Evolutionary conservation across 2,797 vertebrate species (phyloP).

Genomic region (Lagodon rhomboides): DNA sequence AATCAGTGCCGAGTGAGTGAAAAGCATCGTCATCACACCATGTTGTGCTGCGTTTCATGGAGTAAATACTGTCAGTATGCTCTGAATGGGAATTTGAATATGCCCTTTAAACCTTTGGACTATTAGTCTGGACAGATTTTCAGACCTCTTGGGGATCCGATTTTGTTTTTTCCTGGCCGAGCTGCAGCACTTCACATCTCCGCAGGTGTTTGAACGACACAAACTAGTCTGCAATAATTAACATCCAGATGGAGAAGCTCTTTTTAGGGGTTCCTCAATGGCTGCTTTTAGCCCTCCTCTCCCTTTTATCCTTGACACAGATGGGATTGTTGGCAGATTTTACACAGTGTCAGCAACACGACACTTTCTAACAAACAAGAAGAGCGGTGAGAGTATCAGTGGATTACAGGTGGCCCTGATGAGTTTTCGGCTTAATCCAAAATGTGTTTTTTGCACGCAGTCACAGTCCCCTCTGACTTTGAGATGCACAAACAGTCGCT

Average conservation of each 20-base stretch:
- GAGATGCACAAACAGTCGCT: background rate
- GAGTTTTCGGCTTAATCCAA: background rate
- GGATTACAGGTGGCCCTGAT: constrained; percentile 14
- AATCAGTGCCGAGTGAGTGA: constrained; percentile 43
- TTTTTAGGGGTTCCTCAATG: constrained; percentile 48
- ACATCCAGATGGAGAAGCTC: constrained; percentile 55
- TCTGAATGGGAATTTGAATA: constrained; percentile 51
- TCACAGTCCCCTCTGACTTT: constrained; percentile 8
- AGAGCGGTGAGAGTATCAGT: constrained; percentile 19
- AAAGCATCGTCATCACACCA: constrained; percentile 57
- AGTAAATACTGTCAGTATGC: constrained; percentile 37
- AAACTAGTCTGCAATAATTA: constrained; percentile 51
- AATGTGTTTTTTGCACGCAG: background rate
- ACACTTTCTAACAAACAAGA: constrained; percentile 7
- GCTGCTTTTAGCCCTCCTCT: constrained; percentile 16
- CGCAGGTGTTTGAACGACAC: constrained; percentile 49
- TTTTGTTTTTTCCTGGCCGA: constrained; percentile 19
- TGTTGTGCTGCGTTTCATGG: constrained; percentile 30
- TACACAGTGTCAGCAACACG: constrained; percentile 7
- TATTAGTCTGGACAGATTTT: constrained; percentile 40
- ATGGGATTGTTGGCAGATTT: constrained; percentile 45
- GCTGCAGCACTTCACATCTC: constrained; percentile 20
- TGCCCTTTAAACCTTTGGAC: constrained; percentile 47
- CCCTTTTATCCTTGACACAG: constrained; percentile 42
- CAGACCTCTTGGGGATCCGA: constrained; percentile 19